Evolutionary conservation across 2,797 vertebrate genomes (phyloP).

Genomic region (Prionace glauca): DNA sequence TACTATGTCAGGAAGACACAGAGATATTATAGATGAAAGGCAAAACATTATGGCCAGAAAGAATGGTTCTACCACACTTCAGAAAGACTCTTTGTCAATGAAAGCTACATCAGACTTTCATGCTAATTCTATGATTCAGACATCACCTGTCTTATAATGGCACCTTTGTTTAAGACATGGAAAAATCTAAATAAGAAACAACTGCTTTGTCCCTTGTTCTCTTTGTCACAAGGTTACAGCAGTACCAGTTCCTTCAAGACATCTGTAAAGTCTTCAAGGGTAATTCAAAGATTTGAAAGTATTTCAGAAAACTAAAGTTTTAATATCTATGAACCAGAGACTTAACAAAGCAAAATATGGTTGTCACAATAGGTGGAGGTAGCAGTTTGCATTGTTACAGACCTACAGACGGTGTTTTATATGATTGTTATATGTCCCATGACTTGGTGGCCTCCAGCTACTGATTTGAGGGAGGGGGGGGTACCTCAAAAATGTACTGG

Average conservation of each 20-base stretch:
- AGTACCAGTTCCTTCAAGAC: neutral
- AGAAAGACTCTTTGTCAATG: slow-evolving; percentile 28
- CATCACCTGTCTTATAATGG: slow-evolving; percentile 20
- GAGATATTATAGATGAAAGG: slow-evolving; percentile 17
- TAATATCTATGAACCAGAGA: neutral
- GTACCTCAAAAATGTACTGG: too few relatives aligned
- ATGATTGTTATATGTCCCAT: neutral
- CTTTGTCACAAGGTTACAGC: neutral
- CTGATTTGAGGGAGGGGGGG: too few relatives aligned
- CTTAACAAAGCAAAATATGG: neutral
- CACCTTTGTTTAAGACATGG: slow-evolving; percentile 24
- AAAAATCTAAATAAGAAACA: neutral
- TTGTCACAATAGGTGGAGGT: neutral
- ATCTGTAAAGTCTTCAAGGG: too few relatives aligned
- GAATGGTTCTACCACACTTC: slow-evolving; percentile 13
- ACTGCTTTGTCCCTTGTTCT: neutral
- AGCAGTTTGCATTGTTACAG: neutral
- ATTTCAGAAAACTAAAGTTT: neutral
- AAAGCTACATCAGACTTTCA: slow-evolving; percentile 1
- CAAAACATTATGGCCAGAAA: neutral
- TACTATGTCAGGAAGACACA: neutral
- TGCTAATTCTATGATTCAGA: neutral
- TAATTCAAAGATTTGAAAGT: neutral
- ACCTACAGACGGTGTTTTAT: neutral
- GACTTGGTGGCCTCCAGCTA: too few relatives aligned